Conservation (phyloP, 2,888 invertebrate species). For the Lamellibrachia columna region DNA sequence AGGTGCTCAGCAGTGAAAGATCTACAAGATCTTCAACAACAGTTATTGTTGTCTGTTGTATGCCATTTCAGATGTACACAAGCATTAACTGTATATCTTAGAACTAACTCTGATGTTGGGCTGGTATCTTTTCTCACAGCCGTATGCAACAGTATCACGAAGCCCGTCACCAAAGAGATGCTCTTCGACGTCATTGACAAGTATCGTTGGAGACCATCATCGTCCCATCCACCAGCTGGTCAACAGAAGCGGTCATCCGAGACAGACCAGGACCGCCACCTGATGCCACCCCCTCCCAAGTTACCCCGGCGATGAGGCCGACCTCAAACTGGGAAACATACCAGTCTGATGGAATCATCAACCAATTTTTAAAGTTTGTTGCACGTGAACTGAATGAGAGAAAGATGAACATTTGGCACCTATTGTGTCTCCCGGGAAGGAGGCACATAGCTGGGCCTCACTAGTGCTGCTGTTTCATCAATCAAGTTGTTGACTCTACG, state of each 20-base stretch:
- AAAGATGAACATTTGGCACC: not conserved
- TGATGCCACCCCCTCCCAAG: constrained; percentile 36
- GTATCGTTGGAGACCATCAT: not conserved
- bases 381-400: not conserved
- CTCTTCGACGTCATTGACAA: constrained; percentile 71
- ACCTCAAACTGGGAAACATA: not conserved
- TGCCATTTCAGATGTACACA: too few relatives aligned
- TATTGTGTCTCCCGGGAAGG: not conserved
- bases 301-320: not conserved
- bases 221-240: not conserved
- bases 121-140: constrained; percentile 68
- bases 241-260: not conserved
- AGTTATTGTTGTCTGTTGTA: too few relatives aligned
- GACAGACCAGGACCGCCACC: not conserved
- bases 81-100: not conserved
- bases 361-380: not conserved
- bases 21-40: too few relatives aligned
- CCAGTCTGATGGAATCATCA: not conserved
- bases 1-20: too few relatives aligned
- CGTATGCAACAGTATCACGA: constrained; percentile 82
- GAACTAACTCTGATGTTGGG: not conserved
- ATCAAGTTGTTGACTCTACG: not conserved
- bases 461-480: not conserved
- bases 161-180: constrained; percentile 86
- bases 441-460: not conserved